phyloP scores from a whole-genome alignment of 2,797 vertebrate genomes.

The Sternotherus odoratus region DNA sequence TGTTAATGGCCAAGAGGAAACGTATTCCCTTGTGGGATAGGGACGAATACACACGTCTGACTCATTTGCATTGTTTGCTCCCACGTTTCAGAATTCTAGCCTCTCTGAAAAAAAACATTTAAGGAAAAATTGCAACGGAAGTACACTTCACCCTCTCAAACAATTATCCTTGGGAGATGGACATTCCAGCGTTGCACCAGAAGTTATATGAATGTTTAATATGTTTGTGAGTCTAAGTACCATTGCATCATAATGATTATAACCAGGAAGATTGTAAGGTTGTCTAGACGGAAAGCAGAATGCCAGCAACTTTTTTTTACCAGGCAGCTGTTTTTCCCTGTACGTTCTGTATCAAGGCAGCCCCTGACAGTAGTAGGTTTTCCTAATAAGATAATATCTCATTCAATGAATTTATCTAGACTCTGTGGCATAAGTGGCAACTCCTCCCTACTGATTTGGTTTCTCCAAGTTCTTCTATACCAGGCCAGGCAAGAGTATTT shows the following conservation, averaged over 20 bases:
- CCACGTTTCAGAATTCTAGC: conserved; percentile 19
- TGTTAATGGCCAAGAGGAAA: neutral
- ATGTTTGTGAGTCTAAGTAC: conserved; percentile 36
- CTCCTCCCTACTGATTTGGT: neutral
- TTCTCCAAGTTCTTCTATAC: neutral
- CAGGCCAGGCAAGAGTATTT: neutral
- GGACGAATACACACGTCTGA: accelerated
- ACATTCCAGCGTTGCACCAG: conserved; percentile 7
- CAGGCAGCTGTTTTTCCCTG: neutral
- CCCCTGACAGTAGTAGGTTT: accelerated
- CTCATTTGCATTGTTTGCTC: conserved; percentile 45
- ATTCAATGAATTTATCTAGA: neutral
- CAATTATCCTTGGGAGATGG: conserved; percentile 47
- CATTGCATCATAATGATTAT: conserved; percentile 1
- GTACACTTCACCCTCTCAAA: conserved; percentile 24
- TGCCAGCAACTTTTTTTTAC: neutral
- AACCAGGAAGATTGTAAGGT: neutral
- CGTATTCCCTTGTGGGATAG: neutral
- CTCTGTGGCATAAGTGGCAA: accelerated
- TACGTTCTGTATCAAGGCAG: accelerated
- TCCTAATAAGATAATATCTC: neutral
- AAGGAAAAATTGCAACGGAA: neutral
- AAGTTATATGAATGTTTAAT: conserved; percentile 46
- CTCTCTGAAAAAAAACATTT: conserved; percentile 30
- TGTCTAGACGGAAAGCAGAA: neutral